Evolutionary conservation across 2,888 invertebrate species (phyloP), one percentile per base, ranked within the genome.

Genomic region (Nineta flava): DNA sequence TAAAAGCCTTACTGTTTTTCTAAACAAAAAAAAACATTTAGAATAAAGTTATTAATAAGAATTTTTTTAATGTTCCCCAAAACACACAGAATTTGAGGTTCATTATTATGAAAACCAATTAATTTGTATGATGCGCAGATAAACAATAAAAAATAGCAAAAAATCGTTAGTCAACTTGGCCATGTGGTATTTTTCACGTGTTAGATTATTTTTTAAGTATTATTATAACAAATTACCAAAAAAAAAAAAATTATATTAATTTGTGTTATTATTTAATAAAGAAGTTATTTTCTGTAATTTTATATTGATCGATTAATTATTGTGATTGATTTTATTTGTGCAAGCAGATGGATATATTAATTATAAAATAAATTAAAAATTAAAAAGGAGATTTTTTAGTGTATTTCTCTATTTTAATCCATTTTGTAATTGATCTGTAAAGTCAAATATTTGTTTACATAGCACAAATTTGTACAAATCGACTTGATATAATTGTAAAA

Each of bases 111-210:
- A 13, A 15, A 38, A 38, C 10, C 6, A 13, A 13, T 38, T 38
- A 38, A 38, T 38, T 13, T 13, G 15, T 38, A 38, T 15, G 38
- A 38, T 38, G n/a, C 38, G 15, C 26, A 26, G 26, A 26, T 26
- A 47, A 35, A 31, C 34, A 38, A 62, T 59, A 54, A 59, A 58
- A 52, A 52, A 53, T 53, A 55, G 16, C 35, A 48, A 16, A 19
- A 44, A 40, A 32, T 53, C 58, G 61, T 60, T 63, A 65, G 65
- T 65, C 61, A 64, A 65, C 67, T 67, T 67, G 67, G 66, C 67
- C 66, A 67, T 64, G 64, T 67, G 67, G 66, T 66, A 64, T 65
- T 26, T 64, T 65, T 62, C 64, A 59, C 53, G 56, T 57, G 60
- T 59, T 58, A 58, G 57, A 60, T 45, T 57, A 56, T 55, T 56